Evolutionary conservation across 2,888 invertebrate genomes (phyloP), one percentile per base, ranked within the genome.

Genomic region (Epinotia bilunana): DNA sequence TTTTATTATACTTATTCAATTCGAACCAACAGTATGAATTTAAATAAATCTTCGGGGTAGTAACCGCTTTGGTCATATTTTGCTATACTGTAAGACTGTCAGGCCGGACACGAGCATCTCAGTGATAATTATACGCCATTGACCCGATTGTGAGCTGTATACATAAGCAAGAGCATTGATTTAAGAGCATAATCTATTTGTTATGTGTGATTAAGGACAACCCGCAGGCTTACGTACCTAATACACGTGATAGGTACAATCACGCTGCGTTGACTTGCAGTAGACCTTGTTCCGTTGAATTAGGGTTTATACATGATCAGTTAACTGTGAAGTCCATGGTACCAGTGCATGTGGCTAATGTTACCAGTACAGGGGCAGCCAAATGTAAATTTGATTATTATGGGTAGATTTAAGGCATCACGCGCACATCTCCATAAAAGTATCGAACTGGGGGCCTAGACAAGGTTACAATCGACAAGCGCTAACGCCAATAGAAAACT

Each of bases 101-200:
- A 73, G 80, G 79, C 82, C 84, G 82, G 83, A 84, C 83, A 82
- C 81, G 81, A 82, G 79, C 81, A 82, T 84, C 82, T 83, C 79
- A 72, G 79, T 83, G 84, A 88, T 88, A 87, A 87, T 82, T 83
- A 83, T 83, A 80, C 87, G 88, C 85, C 88, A 90, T 90, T 91
- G 91, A 90, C 90, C 88, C 79, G 82, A 87, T 88, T 91, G 84
- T 81, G 83, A 83, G 81, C 79, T 80, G 84, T 82, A 80, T 87
- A 84, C 83, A 83, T 87, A 87, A 88, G 87, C 86, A 89, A 88
- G 83, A 79, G 79, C 53, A 53, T 82, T 65, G 71, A 67, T 75
- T 74, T 74, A 65, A 74, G 70, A 70, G 70, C 74, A 72, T 72
- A 67, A 71, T 65, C 71, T 65, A 61, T 70, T 70, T 65, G 74